A percentile compares a stretch with the other conserved stretches of the same genome.
Evolutionary conservation across 2,797 vertebrate species (phyloP).

Genomic region (Phrynocephalus forsythii): DNA sequence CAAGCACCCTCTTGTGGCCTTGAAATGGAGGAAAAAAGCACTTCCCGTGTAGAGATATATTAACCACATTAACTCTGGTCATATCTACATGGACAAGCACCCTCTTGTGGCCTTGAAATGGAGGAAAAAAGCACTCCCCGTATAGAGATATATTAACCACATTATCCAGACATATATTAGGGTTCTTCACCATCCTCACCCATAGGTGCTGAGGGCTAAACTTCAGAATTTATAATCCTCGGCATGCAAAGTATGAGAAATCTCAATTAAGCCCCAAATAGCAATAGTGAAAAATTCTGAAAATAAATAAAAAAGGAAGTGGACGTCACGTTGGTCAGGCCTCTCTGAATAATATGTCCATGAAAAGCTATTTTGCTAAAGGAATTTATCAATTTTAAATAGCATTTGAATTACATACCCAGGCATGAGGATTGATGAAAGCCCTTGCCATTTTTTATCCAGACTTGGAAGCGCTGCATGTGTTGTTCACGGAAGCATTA

Average conservation of each 20-base stretch:
- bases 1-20: no score
- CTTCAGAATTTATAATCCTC: not conserved
- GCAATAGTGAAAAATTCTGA: not conserved
- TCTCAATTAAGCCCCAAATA: not conserved
- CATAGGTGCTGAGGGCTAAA: not conserved
- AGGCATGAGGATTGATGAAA: conserved; percentile 64
- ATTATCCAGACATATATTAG: not conserved
- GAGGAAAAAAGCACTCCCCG: not conserved
- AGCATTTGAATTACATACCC: conserved; percentile 48
- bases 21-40: not conserved
- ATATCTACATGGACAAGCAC: no score
- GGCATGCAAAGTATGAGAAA: not conserved
- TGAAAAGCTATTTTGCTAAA: conserved; percentile 29
- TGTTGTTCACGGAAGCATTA: conserved; percentile 61
- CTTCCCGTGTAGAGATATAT: not conserved
- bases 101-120: no score
- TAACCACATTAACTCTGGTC: not conserved
- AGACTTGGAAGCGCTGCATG: conserved; percentile 58
- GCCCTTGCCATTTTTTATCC: conserved; percentile 68
- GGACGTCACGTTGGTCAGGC: conserved; percentile 14
- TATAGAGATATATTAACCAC: not conserved
- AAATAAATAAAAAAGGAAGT: conserved; percentile 7
- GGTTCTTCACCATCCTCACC: not conserved
- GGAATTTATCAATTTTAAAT: conserved; percentile 48
- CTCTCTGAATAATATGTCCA: conserved; percentile 8